Base-by-base conservation (phyloP, 2,888 invertebrate genomes). In the Cheilosia soror region DNA sequence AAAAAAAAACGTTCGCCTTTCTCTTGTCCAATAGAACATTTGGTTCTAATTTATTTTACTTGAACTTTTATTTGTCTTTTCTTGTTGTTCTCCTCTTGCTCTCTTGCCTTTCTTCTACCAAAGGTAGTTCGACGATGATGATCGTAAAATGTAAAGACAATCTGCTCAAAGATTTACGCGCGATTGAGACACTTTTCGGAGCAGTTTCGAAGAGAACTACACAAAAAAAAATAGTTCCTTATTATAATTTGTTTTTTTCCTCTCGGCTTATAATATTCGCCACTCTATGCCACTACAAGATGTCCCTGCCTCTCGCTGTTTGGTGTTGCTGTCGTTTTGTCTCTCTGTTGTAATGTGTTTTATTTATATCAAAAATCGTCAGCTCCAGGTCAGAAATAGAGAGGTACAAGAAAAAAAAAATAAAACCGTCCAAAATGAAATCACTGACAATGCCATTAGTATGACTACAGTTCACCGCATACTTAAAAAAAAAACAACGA, bases 331-430 rank as follows among this genome's bases (percentile, higher is more conserved):
- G 44, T 76, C 66, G 80, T 78, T 82, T 75, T 73, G 76, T 87
- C 75, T 79, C 83, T 84, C 83, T 88, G 88, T 87, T 88, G 87
- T 88, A 88, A 88, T 88, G 88, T 88, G 88, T 88, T 88, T 88
- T 88, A 88, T 88, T 88, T 88, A 88, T 88, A 88, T 87, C 88
- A 88, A 87, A 83, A 88, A 88, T 89, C 88, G 88, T 89, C 89
- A 89, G 89, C 89, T 89, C 89, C 89, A 89, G 89, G 88, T 89
- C 89, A 88, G 88, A 89, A 89, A 89, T 89, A 89, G 88, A 88
- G 89, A 88, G 88, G 87, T 87, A 83, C 71, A 68, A 55, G 49
- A 27, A 65, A 51, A 49, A 51, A 65, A 58, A 65, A 33, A 77
- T 37, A 76, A 40, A 55, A 63, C 51, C 63, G 49, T 20, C 37